phyloP scores from a whole-genome alignment of 1,140 invertebrate genomes.

The Drosophila pectinifera region DNA sequence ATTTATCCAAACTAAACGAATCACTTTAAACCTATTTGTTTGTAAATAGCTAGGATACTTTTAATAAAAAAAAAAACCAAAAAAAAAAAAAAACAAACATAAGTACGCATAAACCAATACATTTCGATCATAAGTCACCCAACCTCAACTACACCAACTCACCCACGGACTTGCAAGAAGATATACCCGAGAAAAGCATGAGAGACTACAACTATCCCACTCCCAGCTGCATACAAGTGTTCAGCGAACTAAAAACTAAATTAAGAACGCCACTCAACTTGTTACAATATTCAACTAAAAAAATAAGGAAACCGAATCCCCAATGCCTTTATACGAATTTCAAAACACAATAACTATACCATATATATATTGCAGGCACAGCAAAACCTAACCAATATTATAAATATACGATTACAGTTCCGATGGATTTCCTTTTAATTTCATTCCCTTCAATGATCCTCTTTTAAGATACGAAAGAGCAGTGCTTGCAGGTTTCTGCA shows the following conservation, averaged over 20 bases:
- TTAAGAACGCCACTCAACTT: constrained; percentile 13
- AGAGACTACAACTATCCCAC: constrained; percentile 11
- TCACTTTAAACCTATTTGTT: constrained; percentile 40
- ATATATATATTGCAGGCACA: constrained; percentile 16
- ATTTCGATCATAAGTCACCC: constrained; percentile 33
- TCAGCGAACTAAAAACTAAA: constrained; percentile 14
- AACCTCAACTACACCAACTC: constrained; percentile 26
- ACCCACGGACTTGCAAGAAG: constrained; percentile 36
- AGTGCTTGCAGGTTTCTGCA: no score
- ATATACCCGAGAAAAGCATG: constrained; percentile 36
- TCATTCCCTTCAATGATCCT: neutral
- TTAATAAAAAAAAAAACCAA: constrained; percentile 17
- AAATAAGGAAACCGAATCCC: neutral
- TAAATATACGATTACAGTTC: no score
- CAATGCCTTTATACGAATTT: constrained; percentile 10
- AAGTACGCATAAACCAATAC: constrained; percentile 30
- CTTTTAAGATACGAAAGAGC: neutral
- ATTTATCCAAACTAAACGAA: constrained; percentile 39
- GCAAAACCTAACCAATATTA: neutral
- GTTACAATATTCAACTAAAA: neutral
- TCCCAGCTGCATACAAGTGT: constrained; percentile 9
- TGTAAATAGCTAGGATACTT: constrained; percentile 38
- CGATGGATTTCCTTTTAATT: neutral
- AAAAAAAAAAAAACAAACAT: constrained; percentile 17
- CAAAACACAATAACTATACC: constrained; percentile 5